phyloP scores from a whole-genome alignment of 2,888 invertebrate species.

The Deilephila porcellus region DNA sequence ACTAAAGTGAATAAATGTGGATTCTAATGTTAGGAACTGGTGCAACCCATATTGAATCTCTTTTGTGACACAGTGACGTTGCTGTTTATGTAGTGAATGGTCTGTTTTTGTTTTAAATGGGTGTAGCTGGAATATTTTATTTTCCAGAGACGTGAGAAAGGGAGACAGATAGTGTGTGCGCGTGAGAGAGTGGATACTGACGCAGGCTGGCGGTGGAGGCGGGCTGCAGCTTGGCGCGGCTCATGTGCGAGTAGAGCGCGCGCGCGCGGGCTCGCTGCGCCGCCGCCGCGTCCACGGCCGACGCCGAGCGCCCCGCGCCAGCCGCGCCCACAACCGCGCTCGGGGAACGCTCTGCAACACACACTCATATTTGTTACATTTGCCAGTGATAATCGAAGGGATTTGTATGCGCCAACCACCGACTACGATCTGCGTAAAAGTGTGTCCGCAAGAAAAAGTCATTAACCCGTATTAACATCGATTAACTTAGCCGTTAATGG shows the following conservation, averaged over 20 bases:
- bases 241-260: slow-evolving; percentile 92
- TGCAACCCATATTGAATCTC: no score
- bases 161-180: slow-evolving; percentile 25
- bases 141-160: background rate
- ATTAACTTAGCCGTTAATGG: no score
- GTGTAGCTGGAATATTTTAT: no score
- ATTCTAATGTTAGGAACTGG: no score
- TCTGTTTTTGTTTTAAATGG: no score
- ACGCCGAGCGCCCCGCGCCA: slow-evolving; percentile 89
- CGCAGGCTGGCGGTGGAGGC: slow-evolving; percentile 82
- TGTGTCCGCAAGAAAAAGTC: no score
- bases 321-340: slow-evolving; percentile 41
- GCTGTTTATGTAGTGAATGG: no score
- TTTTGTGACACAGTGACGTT: no score
- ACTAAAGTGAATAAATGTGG: no score
- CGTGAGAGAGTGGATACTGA: slow-evolving; percentile 79
- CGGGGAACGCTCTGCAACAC: slow-evolving; percentile 59
- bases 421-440: no score
- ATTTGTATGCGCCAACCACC: no score
- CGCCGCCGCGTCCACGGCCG: slow-evolving; percentile 96
- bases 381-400: background rate
- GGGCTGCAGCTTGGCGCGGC: slow-evolving; percentile 87
- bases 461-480: no score
- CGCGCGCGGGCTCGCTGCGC: slow-evolving; percentile 94
- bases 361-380: background rate